Conservation (phyloP, 2,888 invertebrate genomes). For the Sceliomorpha sp. region DNA sequence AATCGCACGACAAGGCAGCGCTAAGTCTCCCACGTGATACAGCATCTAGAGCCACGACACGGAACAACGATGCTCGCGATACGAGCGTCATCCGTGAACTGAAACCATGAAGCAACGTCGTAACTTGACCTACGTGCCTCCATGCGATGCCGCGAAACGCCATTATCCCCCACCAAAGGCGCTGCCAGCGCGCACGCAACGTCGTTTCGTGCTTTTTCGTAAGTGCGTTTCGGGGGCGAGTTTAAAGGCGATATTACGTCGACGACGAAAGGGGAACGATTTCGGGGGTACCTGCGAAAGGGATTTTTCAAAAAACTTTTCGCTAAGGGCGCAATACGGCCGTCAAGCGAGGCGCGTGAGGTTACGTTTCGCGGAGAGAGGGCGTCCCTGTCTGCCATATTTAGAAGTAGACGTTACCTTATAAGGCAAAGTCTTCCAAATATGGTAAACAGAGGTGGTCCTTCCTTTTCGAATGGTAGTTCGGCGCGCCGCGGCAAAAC, state of each 20-base stretch:
- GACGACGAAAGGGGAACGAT: conserved; percentile 24
- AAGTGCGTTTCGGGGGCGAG: conserved; percentile 27
- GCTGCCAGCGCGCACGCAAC: conserved; percentile 32
- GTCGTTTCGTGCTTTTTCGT: conserved; percentile 18
- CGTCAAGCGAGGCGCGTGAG: conserved; percentile 59
- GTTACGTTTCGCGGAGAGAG: conserved; percentile 82
- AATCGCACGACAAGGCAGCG: conserved; percentile 81
- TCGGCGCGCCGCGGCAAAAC: conserved; percentile 72
- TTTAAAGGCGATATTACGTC: conserved; percentile 10
- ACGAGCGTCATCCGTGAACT: conserved; percentile 76
- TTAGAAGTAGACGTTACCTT: conserved; percentile 90
- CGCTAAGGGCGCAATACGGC: conserved; percentile 32
- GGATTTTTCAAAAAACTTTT: conserved; percentile 34
- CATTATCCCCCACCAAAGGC: conserved; percentile 2
- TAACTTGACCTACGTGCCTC: conserved; percentile 80
- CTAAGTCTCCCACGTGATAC: conserved; percentile 78
- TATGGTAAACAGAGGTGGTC: conserved; percentile 90
- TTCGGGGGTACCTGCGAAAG: conserved; percentile 4
- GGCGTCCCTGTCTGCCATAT: conserved; percentile 89
- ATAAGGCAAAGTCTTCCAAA: conserved; percentile 90
- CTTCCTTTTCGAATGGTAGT: conserved; percentile 81
- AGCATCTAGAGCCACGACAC: conserved; percentile 66
- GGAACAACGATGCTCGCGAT: conserved; percentile 69
- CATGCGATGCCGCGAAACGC: conserved; percentile 1
- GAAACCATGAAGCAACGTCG: conserved; percentile 66